These are phyloP conservation scores for Oedothorax gibbosus DNA, from an alignment of 1,140 invertebrate species.

Conservation along the genomic window DNA sequence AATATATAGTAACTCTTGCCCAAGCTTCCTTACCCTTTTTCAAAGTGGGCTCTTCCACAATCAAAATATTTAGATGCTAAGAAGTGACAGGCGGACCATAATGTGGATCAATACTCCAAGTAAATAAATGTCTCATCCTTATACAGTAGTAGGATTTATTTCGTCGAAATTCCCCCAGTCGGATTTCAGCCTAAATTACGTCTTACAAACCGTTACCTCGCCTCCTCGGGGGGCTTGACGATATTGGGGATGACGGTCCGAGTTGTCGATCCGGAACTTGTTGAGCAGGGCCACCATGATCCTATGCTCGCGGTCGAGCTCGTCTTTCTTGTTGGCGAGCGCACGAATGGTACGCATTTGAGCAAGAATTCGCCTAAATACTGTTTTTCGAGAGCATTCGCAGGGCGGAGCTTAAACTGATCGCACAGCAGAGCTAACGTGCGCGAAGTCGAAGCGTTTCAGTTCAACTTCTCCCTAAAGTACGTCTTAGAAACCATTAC, in stretches of 20 bases:
- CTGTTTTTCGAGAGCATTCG: not conserved
- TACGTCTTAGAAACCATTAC: conserved; percentile 5
- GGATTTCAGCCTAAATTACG: not conserved
- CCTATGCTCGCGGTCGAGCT: conserved; percentile 71
- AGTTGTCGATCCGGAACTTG: conserved; percentile 76
- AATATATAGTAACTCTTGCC: no score
- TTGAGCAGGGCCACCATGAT: conserved; percentile 74
- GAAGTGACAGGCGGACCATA: no score
- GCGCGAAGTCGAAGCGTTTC: not conserved
- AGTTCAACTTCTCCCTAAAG: not conserved
- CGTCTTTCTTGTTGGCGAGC: conserved; percentile 68
- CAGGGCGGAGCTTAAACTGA: not conserved
- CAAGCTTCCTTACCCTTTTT: no score
- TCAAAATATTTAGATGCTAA: no score
- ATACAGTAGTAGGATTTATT: no score
- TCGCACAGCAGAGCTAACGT: not conserved
- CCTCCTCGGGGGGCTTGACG: conserved; percentile 69
- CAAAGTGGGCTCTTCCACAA: no score
- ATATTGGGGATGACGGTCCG: conserved; percentile 73
- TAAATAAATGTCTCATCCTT: no score
- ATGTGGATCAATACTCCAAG: no score
- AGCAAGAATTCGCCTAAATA: not conserved
- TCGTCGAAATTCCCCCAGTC: no score
- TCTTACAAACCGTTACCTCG: conserved; percentile 51
- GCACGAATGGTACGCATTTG: no score